Evolutionary conservation across 2,113 vertebrate species (phyloP).

Genomic region (Platichthys flesus): DNA sequence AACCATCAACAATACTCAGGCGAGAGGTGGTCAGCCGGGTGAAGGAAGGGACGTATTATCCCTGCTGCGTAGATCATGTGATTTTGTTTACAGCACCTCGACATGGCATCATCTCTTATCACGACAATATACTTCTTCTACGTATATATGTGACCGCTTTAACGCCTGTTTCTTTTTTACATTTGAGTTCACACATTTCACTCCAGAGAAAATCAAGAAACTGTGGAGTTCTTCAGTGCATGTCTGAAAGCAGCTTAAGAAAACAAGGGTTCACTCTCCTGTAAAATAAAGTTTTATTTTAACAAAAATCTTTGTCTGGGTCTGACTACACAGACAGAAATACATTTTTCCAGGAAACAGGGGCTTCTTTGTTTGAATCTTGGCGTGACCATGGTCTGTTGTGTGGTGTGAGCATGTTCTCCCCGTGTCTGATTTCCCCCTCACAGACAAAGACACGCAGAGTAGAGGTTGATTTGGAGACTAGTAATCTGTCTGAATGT

Average conservation of each 20-base stretch:
- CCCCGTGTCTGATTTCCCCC: not conserved
- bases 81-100: too few species aligned
- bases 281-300: conserved; percentile 19
- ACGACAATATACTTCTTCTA: too few species aligned
- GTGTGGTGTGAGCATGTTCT: not conserved
- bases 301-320: not conserved
- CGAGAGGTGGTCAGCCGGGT: too few species aligned
- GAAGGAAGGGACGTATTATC: too few species aligned
- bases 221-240: not conserved
- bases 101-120: too few species aligned
- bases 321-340: not conserved
- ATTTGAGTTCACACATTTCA: too few species aligned
- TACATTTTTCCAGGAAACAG: not conserved
- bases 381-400: not conserved
- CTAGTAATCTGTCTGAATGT: not conserved
- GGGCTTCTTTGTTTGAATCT: not conserved
- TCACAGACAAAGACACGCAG: not conserved
- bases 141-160: too few species aligned
- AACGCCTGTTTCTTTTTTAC: too few species aligned
- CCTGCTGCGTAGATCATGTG: too few species aligned
- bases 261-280: not conserved
- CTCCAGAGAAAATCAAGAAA: not conserved
- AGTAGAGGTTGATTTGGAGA: not conserved
- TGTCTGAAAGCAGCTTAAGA: not conserved
- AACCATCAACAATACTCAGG: too few species aligned